phyloP scores from a whole-genome alignment of 2,888 invertebrate species.

The Calliphora vomitoria region DNA sequence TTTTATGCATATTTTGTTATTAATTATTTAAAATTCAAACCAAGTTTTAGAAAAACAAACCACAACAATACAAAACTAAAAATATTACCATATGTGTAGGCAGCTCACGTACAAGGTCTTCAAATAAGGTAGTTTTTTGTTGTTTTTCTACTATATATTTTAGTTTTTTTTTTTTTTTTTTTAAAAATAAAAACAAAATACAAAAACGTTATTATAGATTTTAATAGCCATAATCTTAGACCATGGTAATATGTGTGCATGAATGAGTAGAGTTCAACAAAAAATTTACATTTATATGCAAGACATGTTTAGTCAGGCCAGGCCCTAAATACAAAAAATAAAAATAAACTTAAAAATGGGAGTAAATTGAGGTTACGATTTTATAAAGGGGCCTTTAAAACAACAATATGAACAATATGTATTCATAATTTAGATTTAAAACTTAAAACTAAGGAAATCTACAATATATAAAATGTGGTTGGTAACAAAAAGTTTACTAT shows the following conservation, averaged over 20 bases:
- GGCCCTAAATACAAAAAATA: slow-evolving; percentile 54
- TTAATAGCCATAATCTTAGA: slow-evolving; percentile 71
- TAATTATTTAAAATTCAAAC: slow-evolving; percentile 71
- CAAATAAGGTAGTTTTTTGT: slow-evolving; percentile 78
- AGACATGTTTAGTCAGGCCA: slow-evolving; percentile 62
- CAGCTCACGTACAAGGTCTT: slow-evolving; percentile 83
- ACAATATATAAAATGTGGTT: too few relatives aligned
- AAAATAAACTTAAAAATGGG: neutral
- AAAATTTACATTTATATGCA: slow-evolving; percentile 66
- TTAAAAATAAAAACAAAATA: slow-evolving; percentile 9
- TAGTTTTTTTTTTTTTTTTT: slow-evolving; percentile 6
- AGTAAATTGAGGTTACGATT: neutral
- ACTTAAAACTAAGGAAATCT: too few relatives aligned
- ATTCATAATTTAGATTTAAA: too few relatives aligned
- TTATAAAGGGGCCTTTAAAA: slow-evolving; percentile 9
- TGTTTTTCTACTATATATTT: slow-evolving; percentile 38
- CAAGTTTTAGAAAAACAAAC: slow-evolving; percentile 50
- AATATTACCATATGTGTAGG: slow-evolving; percentile 78
- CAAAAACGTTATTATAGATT: slow-evolving; percentile 68
- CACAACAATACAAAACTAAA: slow-evolving; percentile 26
- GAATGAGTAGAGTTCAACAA: slow-evolving; percentile 55
- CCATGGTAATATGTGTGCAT: slow-evolving; percentile 60
- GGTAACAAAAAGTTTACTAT: too few relatives aligned
- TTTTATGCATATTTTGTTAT: slow-evolving; percentile 28
- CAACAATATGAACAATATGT: neutral